phyloP scores from a whole-genome alignment of 2,797 vertebrate genomes.

The Champsocephalus gunnari region DNA sequence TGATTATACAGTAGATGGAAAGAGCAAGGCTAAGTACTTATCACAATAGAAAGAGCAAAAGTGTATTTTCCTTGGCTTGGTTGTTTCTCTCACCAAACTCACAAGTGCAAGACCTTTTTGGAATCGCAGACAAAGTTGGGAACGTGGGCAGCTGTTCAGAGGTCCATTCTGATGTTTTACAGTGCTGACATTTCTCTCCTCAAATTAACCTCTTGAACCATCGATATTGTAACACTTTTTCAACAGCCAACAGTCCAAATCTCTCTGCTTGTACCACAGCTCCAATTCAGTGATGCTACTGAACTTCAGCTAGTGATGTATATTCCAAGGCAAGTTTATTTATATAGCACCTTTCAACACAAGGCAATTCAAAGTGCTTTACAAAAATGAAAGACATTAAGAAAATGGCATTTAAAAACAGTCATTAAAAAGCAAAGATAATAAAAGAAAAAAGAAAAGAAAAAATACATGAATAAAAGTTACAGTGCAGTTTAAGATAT shows the following conservation, averaged over 20 bases:
- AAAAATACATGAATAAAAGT: too few relatives aligned
- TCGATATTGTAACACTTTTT: not conserved
- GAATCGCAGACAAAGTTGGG: constrained; percentile 27
- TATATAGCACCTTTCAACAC: too few relatives aligned
- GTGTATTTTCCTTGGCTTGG: not conserved
- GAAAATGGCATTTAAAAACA: too few relatives aligned
- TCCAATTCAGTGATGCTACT: not conserved
- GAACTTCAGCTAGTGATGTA: not conserved
- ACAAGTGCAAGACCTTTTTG: constrained; percentile 5
- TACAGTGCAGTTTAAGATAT: too few relatives aligned
- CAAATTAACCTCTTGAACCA: constrained; percentile 28
- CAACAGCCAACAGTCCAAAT: not conserved
- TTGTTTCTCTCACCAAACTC: constrained; percentile 12
- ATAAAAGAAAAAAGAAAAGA: too few relatives aligned
- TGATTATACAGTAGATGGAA: constrained; percentile 22
- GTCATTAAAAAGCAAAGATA: too few relatives aligned
- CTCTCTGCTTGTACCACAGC: not conserved
- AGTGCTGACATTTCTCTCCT: constrained; percentile 18
- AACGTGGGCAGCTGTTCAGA: constrained; percentile 11
- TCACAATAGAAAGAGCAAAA: constrained; percentile 23
- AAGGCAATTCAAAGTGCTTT: too few relatives aligned
- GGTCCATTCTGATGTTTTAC: constrained; percentile 23
- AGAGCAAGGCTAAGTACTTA: constrained; percentile 26
- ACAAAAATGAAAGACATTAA: too few relatives aligned
- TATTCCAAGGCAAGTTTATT: not conserved